Percentiles rank a stretch among this genome's conserved stretches.
Evolutionary conservation across 2,888 invertebrate species (phyloP).

Genomic region (Orthosia incerta): DNA sequence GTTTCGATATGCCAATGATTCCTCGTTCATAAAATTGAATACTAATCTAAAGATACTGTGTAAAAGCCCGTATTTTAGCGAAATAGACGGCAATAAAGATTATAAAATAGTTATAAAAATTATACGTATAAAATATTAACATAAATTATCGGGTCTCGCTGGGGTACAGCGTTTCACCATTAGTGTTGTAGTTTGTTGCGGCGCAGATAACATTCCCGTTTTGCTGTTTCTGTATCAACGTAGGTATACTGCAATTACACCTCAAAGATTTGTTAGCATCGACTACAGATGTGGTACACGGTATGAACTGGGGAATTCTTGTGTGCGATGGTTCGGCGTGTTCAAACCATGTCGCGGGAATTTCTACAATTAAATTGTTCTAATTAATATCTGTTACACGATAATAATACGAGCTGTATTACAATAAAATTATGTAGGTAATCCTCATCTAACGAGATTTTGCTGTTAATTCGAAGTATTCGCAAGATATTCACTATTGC

Average conservation of each 20-base stretch:
- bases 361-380: slow-evolving; percentile 8
- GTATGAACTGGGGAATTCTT: slow-evolving; percentile 59
- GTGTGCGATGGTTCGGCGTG: slow-evolving; percentile 4
- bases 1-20: slow-evolving; percentile 33
- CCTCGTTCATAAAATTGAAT: slow-evolving; percentile 24
- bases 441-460: neutral
- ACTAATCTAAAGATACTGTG: slow-evolving; percentile 38
- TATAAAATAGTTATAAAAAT: slow-evolving; percentile 56
- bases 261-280: slow-evolving; percentile 83
- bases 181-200: slow-evolving; percentile 83
- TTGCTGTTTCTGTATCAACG: slow-evolving; percentile 73
- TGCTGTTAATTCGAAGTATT: neutral
- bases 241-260: slow-evolving; percentile 84
- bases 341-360: slow-evolving; percentile 19
- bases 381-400: slow-evolving; percentile 7
- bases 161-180: slow-evolving; percentile 82
- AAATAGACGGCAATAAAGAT: slow-evolving; percentile 53
- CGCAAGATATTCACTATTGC: neutral
- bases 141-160: slow-evolving; percentile 75
- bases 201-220: slow-evolving; percentile 83
- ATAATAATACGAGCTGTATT: neutral
- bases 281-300: slow-evolving; percentile 70
- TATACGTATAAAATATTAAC: slow-evolving; percentile 74
- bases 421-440: neutral
- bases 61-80: slow-evolving; percentile 38